Evolutionary conservation across 2,113 vertebrate species (phyloP).

Genomic region (Xiphias gladius): DNA sequence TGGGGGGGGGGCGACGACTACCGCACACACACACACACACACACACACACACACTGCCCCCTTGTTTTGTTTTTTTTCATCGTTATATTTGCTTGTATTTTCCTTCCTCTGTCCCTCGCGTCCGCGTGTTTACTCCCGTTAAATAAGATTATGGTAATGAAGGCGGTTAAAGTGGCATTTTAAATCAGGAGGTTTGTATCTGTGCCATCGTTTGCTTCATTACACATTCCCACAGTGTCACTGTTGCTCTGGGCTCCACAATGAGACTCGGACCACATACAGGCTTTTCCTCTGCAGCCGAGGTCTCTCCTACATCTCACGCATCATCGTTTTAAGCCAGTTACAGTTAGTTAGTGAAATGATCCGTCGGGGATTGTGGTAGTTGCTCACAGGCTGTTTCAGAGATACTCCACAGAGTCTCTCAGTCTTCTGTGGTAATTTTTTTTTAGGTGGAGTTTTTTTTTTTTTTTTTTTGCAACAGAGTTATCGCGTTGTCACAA

Average conservation of each 20-base stretch:
- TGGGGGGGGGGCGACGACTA: too few relatives aligned
- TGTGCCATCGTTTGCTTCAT: constrained; percentile 87
- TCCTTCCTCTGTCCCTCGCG: constrained; percentile 82
- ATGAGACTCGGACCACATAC: constrained; percentile 72
- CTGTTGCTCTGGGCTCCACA: constrained; percentile 88
- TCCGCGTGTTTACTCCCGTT: constrained; percentile 92
- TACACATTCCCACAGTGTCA: constrained; percentile 95
- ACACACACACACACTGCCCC: neutral
- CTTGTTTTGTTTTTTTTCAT: neutral
- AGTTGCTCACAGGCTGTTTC: too few relatives aligned
- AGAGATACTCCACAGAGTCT: too few relatives aligned
- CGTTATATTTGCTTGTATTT: constrained; percentile 67
- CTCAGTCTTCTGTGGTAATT: too few relatives aligned
- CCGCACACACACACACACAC: neutral
- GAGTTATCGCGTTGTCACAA: neutral
- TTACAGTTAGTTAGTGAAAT: neutral
- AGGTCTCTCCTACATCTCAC: constrained; percentile 65
- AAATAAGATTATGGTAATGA: constrained; percentile 97
- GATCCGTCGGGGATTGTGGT: neutral
- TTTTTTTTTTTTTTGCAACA: too few relatives aligned
- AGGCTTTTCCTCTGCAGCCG: neutral
- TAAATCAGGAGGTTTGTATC: constrained; percentile 88
- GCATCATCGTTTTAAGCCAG: neutral
- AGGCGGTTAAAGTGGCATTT: constrained; percentile 90
- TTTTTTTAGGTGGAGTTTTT: too few relatives aligned